Evolutionary conservation across 2,113 vertebrate species (phyloP).

Genomic region (Bucco capensis): DNA sequence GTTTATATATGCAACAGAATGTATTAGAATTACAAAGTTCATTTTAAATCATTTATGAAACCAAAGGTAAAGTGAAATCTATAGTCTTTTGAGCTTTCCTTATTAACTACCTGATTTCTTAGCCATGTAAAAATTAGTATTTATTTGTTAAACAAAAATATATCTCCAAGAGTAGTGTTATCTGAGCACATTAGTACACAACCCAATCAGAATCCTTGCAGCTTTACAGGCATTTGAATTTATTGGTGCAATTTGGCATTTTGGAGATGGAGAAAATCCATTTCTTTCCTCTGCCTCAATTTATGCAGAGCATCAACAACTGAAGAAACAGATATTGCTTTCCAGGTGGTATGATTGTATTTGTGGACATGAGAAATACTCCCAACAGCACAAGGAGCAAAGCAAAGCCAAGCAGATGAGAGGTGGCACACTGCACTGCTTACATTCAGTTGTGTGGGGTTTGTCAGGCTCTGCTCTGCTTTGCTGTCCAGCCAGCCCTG

Average conservation of each 20-base stretch:
- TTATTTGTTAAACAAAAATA: not conserved
- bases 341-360: rapidly evolving
- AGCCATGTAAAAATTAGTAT: not conserved
- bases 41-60: not conserved
- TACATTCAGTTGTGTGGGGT: not conserved
- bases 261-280: not conserved
- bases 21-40: not conserved
- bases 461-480: not conserved
- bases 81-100: not conserved
- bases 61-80: not conserved
- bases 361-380: not conserved
- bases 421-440: not conserved
- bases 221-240: not conserved
- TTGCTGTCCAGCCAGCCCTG: not conserved
- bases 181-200: not conserved
- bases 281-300: not conserved
- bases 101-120: not conserved
- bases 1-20: not conserved
- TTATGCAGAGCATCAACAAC: not conserved
- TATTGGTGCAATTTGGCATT: rapidly evolving
- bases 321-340: not conserved
- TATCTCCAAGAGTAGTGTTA: not conserved
- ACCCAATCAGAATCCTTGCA: not conserved
- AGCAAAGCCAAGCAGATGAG: not conserved
- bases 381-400: not conserved